phyloP scores from a whole-genome alignment of 2,888 invertebrate genomes.

The Apantesis nais region DNA sequence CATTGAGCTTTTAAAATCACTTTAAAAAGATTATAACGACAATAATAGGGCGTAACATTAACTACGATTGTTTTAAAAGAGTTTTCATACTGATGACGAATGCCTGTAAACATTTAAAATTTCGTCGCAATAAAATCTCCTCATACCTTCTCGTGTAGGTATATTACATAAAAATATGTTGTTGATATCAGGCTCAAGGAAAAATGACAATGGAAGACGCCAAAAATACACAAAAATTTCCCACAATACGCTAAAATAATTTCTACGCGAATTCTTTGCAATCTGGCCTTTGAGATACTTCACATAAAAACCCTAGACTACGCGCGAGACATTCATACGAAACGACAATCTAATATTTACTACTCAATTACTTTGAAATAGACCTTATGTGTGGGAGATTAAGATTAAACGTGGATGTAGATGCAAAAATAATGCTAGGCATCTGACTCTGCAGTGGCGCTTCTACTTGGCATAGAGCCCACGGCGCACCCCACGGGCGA shows the following conservation, averaged over 20 bases:
- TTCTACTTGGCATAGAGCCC: conserved; percentile 79
- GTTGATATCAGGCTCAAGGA: conserved; percentile 43
- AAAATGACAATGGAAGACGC: conserved; percentile 36
- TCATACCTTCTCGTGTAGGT: neutral
- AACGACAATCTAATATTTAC: conserved; percentile 52
- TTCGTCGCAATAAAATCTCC: conserved; percentile 11
- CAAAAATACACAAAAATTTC: conserved; percentile 54
- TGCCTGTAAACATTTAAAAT: conserved; percentile 12
- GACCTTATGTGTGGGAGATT: conserved; percentile 55
- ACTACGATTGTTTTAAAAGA: neutral
- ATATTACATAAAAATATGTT: conserved; percentile 28
- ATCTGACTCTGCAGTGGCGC: conserved; percentile 78
- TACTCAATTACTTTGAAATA: conserved; percentile 46
- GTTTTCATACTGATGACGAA: conserved; percentile 14
- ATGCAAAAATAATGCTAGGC: conserved; percentile 54
- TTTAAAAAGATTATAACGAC: neutral
- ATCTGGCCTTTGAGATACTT: conserved; percentile 71
- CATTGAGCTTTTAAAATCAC: neutral
- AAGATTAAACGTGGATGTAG: conserved; percentile 45
- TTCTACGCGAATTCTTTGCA: conserved; percentile 63
- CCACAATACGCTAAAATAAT: conserved; percentile 57
- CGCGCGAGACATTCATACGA: conserved; percentile 74
- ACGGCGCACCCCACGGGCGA: conserved; percentile 65
- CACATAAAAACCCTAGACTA: conserved; percentile 78
- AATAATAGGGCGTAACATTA: neutral